Evolutionary conservation across 23 tunicate genomes (phyloP).

Genomic region (Halocynthia aurantium): DNA sequence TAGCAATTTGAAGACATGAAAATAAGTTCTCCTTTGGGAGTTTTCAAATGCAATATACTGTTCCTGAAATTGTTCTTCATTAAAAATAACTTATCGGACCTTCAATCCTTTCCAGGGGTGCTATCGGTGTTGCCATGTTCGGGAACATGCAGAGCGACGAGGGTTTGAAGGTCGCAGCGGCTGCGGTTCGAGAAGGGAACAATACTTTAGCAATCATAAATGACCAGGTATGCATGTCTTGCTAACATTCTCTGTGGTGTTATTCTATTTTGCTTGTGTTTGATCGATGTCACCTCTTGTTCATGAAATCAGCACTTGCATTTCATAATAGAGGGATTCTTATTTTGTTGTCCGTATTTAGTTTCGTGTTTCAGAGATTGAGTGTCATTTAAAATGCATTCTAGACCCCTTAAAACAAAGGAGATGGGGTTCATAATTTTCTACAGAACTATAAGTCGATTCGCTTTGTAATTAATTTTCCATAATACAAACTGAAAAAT

Average conservation of each 20-base stretch:
- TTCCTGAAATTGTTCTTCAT: too few relatives aligned
- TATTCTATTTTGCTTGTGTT: background rate
- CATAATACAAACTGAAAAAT: too few relatives aligned
- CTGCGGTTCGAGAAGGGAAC: conserved; percentile 34
- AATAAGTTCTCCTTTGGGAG: too few relatives aligned
- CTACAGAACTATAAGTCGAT: too few relatives aligned
- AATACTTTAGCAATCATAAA: conserved; percentile 33
- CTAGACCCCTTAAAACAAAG: too few relatives aligned
- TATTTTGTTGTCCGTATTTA: background rate
- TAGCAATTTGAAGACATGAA: background rate
- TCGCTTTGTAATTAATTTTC: too few relatives aligned
- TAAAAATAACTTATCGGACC: background rate
- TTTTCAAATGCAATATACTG: too few relatives aligned
- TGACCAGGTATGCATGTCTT: conserved; percentile 13
- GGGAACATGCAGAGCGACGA: conserved; percentile 67
- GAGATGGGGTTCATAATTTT: too few relatives aligned
- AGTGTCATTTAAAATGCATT: too few relatives aligned
- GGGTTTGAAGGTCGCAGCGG: conserved; percentile 26
- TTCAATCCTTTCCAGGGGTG: conserved; percentile 29
- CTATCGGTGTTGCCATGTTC: conserved; percentile 47
- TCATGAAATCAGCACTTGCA: background rate
- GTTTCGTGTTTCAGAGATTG: background rate
- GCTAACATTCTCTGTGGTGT: background rate
- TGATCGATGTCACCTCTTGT: too few relatives aligned
- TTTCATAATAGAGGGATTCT: background rate